Percentiles rank a stretch among this genome's conserved stretches.
These are phyloP conservation scores for Aporophyla lueneburgensis DNA, from an alignment of 2,888 invertebrate genomes.

Conservation along the genomic window DNA sequence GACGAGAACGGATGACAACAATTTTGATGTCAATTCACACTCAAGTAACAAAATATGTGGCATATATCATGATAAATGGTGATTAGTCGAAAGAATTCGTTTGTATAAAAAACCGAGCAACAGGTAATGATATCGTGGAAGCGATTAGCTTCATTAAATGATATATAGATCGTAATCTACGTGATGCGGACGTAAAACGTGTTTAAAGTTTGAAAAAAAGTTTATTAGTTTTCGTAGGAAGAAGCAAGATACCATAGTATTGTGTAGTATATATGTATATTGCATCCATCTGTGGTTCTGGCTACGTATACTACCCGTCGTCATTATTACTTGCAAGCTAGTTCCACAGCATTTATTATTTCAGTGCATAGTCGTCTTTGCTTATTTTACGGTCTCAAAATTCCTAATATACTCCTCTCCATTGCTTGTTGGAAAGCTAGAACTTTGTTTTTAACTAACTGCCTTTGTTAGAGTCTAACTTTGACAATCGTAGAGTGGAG, in stretches of 20 bases:
- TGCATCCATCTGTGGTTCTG: too few relatives aligned
- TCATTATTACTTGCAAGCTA: too few relatives aligned
- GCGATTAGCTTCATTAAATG: constrained; percentile 24
- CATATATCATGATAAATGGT: constrained; percentile 26
- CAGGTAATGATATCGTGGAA: constrained; percentile 39
- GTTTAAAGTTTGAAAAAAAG: constrained; percentile 18
- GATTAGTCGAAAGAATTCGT: constrained; percentile 17
- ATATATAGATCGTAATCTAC: constrained; percentile 32
- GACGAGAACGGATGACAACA: neutral
- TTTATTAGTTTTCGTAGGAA: neutral
- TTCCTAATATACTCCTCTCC: too few relatives aligned
- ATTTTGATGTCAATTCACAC: neutral
- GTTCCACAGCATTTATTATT: too few relatives aligned
- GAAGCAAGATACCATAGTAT: neutral
- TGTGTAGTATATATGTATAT: neutral
- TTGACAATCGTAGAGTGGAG: too few relatives aligned
- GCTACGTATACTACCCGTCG: too few relatives aligned
- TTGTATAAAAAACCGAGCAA: constrained; percentile 43
- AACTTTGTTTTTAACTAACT: too few relatives aligned
- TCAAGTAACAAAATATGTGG: constrained; percentile 18
- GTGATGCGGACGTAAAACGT: constrained; percentile 21
- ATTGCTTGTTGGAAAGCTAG: too few relatives aligned
- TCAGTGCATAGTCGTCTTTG: too few relatives aligned
- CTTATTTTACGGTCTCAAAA: too few relatives aligned
- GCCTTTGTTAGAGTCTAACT: too few relatives aligned